Percentiles rank a stretch among this genome's conserved stretches.
Conservation (phyloP, 2,888 invertebrate genomes). For the Rugalucina vietnamica region DNA sequence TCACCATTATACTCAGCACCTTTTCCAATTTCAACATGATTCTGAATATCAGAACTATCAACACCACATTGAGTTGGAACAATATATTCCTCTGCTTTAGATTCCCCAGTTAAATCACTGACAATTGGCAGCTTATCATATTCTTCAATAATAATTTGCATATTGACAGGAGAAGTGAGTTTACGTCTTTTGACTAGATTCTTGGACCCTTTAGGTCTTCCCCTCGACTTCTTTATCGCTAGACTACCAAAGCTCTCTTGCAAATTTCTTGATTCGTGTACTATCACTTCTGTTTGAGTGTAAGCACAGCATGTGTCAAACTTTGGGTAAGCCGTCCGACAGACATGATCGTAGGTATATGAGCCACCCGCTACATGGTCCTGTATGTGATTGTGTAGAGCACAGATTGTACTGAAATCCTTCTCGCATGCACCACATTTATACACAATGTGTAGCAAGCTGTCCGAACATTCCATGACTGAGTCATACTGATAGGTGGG, state of each 20-base stretch:
- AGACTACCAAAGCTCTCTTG: background rate
- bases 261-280: background rate
- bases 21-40: background rate
- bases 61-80: background rate
- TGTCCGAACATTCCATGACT: background rate
- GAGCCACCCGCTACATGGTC: conserved; percentile 49
- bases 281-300: conserved; percentile 37
- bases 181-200: background rate
- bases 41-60: background rate
- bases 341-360: conserved; percentile 54
- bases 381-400: conserved; percentile 55
- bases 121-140: background rate
- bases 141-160: background rate
- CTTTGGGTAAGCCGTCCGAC: conserved; percentile 58
- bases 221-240: background rate
- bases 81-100: background rate
- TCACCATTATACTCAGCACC: background rate
- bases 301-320: conserved; percentile 52
- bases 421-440: conserved; percentile 51
- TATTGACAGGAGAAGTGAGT: background rate
- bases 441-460: background rate
- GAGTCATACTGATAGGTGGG: background rate
- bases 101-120: too few species aligned
- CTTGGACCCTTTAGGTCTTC: conserved; percentile 9
- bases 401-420: conserved; percentile 48